phyloP scores from a whole-genome alignment of 2,888 invertebrate genomes.

The Hypselothyrea guttata region DNA sequence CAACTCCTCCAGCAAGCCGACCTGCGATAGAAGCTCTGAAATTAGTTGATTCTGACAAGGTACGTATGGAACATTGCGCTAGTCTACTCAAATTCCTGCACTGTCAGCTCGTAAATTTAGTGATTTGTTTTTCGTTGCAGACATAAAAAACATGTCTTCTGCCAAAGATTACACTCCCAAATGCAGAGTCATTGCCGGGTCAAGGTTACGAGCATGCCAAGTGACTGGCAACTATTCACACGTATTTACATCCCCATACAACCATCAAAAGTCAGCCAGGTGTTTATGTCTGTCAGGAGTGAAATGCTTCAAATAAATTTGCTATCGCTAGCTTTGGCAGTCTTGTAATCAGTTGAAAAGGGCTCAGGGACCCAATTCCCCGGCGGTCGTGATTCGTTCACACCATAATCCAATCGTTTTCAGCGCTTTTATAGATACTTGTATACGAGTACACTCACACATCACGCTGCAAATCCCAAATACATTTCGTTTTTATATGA shows the following conservation, averaged over 20 bases:
- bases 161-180: constrained; percentile 44
- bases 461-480: constrained; percentile 60
- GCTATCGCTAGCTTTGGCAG: constrained; percentile 56
- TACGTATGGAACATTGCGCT: not conserved
- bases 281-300: constrained; percentile 16
- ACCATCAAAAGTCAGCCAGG: not conserved
- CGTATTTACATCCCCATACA: constrained; percentile 3
- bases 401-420: constrained; percentile 68
- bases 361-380: constrained; percentile 52
- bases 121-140: constrained; percentile 41
- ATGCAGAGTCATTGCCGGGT: constrained; percentile 58
- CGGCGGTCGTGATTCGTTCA: constrained; percentile 37
- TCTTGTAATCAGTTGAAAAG: constrained; percentile 67
- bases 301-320: constrained; percentile 52
- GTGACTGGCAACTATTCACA: constrained; percentile 10
- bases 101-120: constrained; percentile 63
- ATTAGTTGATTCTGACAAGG: not conserved
- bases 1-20: no score
- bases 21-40: no score
- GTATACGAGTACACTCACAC: no score
- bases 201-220: constrained; percentile 44
- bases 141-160: constrained; percentile 49
- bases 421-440: constrained; percentile 66
- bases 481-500: constrained; percentile 50
- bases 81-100: constrained; percentile 42